Percentiles rank a stretch among this genome's conserved stretches.
phyloP scores from a whole-genome alignment of 2,797 vertebrate genomes.

The Periophthalmus magnuspinnatus region DNA sequence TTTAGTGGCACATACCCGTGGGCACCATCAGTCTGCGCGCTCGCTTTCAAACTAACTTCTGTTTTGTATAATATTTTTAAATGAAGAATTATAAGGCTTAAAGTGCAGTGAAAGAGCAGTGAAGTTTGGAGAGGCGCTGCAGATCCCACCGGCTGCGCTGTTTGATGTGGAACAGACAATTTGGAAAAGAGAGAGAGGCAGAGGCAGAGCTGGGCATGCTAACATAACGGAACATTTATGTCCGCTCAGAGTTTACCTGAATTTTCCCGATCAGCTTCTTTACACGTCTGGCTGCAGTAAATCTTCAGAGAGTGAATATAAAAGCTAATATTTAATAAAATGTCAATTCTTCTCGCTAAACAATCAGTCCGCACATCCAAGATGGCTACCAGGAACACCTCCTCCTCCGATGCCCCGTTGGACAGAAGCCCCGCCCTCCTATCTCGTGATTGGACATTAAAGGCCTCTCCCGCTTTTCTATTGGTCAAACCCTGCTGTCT shows the following conservation, averaged over 20 bases:
- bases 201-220: constrained; percentile 17
- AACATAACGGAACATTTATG: constrained; percentile 28
- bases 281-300: constrained; percentile 36
- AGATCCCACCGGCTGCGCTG: constrained; percentile 54
- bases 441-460: constrained; percentile 49
- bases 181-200: constrained; percentile 48
- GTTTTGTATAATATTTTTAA: not conserved
- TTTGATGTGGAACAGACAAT: constrained; percentile 59
- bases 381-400: constrained; percentile 84
- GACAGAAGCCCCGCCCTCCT: constrained; percentile 57
- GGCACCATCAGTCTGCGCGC: constrained; percentile 13
- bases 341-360: constrained; percentile 80
- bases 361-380: constrained; percentile 84
- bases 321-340: constrained; percentile 64
- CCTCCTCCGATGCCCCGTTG: constrained; percentile 72
- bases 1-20: not conserved
- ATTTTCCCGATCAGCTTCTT: constrained; percentile 60
- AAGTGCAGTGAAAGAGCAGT: not conserved
- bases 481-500: constrained; percentile 34
- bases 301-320: constrained; percentile 35
- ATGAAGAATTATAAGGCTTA: not conserved
- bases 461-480: not conserved
- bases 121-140: constrained; percentile 31
- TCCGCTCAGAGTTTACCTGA: constrained; percentile 64
- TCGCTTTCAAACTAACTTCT: constrained; percentile 35